Evolutionary conservation across 2,888 invertebrate species (phyloP).

Genomic region (Amaurobius ferox): DNA sequence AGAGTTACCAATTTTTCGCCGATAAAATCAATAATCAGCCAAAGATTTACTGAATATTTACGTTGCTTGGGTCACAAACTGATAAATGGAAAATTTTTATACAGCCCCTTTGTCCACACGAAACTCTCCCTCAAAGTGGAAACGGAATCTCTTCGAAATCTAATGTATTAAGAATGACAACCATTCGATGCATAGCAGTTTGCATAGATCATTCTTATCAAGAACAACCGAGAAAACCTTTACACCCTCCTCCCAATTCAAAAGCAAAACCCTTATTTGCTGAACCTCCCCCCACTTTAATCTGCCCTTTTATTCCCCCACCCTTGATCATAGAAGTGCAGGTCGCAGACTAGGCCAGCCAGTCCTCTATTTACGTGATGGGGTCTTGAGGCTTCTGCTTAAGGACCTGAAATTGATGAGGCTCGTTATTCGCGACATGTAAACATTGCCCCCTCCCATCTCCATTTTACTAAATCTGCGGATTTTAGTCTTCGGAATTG

Average conservation of each 20-base stretch:
- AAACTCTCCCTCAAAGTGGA: background rate
- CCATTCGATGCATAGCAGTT: conserved; percentile 49
- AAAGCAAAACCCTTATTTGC: background rate
- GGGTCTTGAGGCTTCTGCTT: conserved; percentile 61
- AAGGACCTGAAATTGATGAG: conserved; percentile 64
- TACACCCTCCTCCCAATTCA: conserved; percentile 58
- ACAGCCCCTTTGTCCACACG: background rate
- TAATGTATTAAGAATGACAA: conserved; percentile 67
- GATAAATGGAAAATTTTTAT: background rate
- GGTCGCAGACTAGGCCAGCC: background rate
- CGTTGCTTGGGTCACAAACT: too few species aligned
- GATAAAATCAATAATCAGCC: too few species aligned
- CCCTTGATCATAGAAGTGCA: background rate
- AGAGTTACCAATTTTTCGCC: too few species aligned
- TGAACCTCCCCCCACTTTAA: conserved; percentile 39
- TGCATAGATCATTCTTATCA: conserved; percentile 71
- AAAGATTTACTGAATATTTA: too few species aligned
- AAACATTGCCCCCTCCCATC: conserved; percentile 52
- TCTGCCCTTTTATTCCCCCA: conserved; percentile 35
- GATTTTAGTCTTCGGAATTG: background rate
- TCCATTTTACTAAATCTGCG: conserved; percentile 45
- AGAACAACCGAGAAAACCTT: conserved; percentile 54
- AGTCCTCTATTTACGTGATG: conserved; percentile 33
- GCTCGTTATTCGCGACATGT: conserved; percentile 69
- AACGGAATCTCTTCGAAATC: conserved; percentile 18